phyloP scores from a whole-genome alignment of 2,113 vertebrate species.

The Oryzias woworae region DNA sequence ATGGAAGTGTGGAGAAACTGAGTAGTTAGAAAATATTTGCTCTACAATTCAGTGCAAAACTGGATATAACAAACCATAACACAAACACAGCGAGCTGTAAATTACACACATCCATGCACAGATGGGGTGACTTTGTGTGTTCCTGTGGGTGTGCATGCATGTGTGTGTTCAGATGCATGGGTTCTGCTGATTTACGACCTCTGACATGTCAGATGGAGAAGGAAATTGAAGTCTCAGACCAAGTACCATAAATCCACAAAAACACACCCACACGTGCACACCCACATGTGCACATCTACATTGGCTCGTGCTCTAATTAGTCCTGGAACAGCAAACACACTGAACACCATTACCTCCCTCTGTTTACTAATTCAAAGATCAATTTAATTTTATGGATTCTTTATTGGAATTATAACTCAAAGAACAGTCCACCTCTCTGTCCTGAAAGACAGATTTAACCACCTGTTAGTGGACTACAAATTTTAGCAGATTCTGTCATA shows the following conservation, averaged over 20 bases:
- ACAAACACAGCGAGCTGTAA: conserved; percentile 45
- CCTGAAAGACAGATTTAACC: conserved; percentile 63
- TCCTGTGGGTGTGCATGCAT: not conserved
- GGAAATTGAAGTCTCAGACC: conserved; percentile 63
- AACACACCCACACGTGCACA: conserved; percentile 27
- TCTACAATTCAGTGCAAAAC: conserved; percentile 50
- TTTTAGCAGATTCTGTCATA: conserved; percentile 34
- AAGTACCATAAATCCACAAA: conserved; percentile 47
- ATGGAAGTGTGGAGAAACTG: conserved; percentile 13
- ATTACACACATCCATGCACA: conserved; percentile 47
- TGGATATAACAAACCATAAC: conserved; percentile 49
- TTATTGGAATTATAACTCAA: conserved; percentile 74
- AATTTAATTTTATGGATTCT: conserved; percentile 77
- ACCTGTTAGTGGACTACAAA: conserved; percentile 58
- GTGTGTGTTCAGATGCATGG: conserved; percentile 31
- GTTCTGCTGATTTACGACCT: conserved; percentile 59
- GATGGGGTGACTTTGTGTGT: conserved; percentile 47
- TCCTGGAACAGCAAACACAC: conserved; percentile 68
- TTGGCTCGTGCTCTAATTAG: conserved; percentile 72
- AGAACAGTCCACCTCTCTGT: conserved; percentile 45
- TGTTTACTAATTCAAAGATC: conserved; percentile 76
- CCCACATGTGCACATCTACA: conserved; percentile 27
- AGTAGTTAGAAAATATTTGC: conserved; percentile 33
- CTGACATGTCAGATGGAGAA: conserved; percentile 59
- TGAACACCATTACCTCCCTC: conserved; percentile 69